Evolutionary conservation across 2,888 invertebrate genomes (phyloP), one percentile per base, ranked within the genome.

Genomic region (Campoletis raptor): DNA sequence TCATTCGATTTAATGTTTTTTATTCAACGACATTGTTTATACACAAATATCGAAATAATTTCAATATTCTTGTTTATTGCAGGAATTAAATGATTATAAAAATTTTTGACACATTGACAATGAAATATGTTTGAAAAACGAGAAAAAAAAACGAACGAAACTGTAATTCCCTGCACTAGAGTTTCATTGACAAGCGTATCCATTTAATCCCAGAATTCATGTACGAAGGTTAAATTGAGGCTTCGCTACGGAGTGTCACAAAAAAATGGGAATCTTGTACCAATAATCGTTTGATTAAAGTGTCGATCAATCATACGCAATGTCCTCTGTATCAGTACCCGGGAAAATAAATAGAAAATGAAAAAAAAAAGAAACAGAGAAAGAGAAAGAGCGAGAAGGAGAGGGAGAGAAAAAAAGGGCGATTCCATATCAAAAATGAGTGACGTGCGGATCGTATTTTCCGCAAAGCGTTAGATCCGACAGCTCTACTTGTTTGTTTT

Each of bases 271-370:
- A 37, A 24, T 72, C 72, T 40, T 61, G 72, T 64, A 66, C 54
- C 79, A 79, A 83, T 83, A 79, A 67, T 67, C 52, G 66, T 66
- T 57, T 83, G 83, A 83, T 83, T 83, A 79, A 84, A 79, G 79
- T 66, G 79, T 79, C 83, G 79, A 84, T 84, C 83, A 84, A 79
- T 84, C 83, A 80, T 80, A n/a, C 48, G n/a, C 45, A 57, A 67
- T 36, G 67, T 74, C 37, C 66, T 24, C 42, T 40, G 40, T 21
- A 40, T 64, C 48, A 67, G 12, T 66, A 66, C 18, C 45, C 9
- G 30, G 21, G 45, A 30, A 15, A 24, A 36, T 37, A 54, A 57
- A 74, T 36, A 45, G 74, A 36, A 36, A 64, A 64, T 10, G 21
- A 18, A 8, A 24, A 15, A 61, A 40, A 36, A 67, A 8, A 7